Evolutionary conservation across 2,888 invertebrate genomes (phyloP).

Genomic region (Cheilosia urbana): DNA sequence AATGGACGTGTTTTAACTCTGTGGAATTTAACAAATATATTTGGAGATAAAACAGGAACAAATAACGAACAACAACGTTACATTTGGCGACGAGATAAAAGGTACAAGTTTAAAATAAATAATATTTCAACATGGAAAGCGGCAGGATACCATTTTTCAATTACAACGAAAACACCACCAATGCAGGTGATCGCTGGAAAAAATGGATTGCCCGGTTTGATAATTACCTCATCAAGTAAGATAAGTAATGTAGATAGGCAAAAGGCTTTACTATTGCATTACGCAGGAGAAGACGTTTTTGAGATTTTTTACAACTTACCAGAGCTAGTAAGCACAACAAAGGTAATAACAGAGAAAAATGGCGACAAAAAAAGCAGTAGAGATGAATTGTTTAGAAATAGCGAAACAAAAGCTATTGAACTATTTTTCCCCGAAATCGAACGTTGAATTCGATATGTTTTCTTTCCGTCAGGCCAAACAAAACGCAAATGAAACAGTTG

Average conservation of each 20-base stretch:
- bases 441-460: conserved; percentile 24
- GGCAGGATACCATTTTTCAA: neutral
- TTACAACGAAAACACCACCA: neutral
- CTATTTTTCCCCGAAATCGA: conserved; percentile 21
- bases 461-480: conserved; percentile 30
- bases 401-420: conserved; percentile 3
- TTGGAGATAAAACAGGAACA: neutral
- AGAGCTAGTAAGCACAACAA: neutral
- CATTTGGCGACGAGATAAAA: neutral
- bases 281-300: neutral
- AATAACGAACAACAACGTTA: neutral
- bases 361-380: neutral
- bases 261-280: neutral
- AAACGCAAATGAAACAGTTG: neutral
- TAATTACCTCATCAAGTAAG: neutral
- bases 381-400: conserved; percentile 1
- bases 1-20: too few relatives aligned
- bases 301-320: neutral
- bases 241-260: neutral
- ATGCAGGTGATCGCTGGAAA: neutral
- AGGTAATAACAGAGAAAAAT: neutral
- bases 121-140: neutral
- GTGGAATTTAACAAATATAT: too few relatives aligned
- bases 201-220: neutral
- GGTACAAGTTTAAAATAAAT: neutral